Base-by-base conservation (phyloP, 2,888 invertebrate genomes). In the Sphaerophoria rueppellii region DNA sequence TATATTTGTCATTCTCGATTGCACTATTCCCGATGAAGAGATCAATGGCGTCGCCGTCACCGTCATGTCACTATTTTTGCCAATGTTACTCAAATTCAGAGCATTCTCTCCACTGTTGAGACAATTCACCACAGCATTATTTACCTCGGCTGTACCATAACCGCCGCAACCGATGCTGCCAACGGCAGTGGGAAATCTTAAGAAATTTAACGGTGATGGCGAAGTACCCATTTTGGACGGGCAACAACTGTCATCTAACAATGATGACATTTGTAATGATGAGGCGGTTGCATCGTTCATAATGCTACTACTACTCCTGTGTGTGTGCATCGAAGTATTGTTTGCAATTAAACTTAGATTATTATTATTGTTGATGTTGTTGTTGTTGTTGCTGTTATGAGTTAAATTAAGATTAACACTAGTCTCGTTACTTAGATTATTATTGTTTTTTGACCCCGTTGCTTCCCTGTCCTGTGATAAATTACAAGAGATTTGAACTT, bases 401-500 rank as follows among this genome's bases (percentile, higher is more conserved):
- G 63, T 82, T 82, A 83, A 73, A 72, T 78, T 79, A 82, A 82
- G 50, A 75, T 85, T 81, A 76, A 81, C 79, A 86, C 78, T 82
- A 87, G 71, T 85, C 46, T 87, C 77, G 70, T 82, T 73, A 78
- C 74, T 87, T 74, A 81, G 77, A 86, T 86, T 86, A 86, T 87
- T 86, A 87, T 82, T 82, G 82, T 87, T 87, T 83, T 82, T 86
- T 86, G 87, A 87, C 86, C 87, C 87, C 82, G 82, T 87, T 86
- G 79, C 87, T 87, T 87, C 82, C 80, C 76, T 82, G 77, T 87
- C 87, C 82, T 87, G 87, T 78, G 85, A 86, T 86, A 86, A 86
- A 86, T 82, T 87, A 88, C 87, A 87, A 87, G 85, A 87, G 82
- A 88, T 88, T 87, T 88, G 87, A 88, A 88, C 87, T 87, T 88